A percentile compares a stretch with the other conserved stretches of the same genome.
phyloP scores from a whole-genome alignment of 2,888 invertebrate genomes.

The Leucoma salicis region DNA sequence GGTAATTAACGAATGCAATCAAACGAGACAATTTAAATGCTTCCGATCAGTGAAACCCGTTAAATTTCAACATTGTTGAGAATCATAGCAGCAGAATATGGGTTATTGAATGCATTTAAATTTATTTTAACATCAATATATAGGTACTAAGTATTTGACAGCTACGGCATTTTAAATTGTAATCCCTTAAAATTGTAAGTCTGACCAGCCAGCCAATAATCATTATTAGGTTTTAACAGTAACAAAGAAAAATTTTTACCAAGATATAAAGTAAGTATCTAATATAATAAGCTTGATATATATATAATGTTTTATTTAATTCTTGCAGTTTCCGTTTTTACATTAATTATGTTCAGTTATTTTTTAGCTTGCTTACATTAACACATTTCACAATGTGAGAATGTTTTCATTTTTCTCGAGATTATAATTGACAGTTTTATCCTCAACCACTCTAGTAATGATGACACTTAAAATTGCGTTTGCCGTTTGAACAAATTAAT shows the following conservation, averaged over 20 bases:
- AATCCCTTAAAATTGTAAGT: too few species aligned
- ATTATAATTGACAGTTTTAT: neutral
- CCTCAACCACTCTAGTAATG: neutral
- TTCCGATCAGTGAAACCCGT: constrained; percentile 57
- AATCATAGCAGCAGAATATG: constrained; percentile 7
- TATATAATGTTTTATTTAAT: constrained; percentile 4
- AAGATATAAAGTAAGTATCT: neutral
- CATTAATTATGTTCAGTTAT: neutral
- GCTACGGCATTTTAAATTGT: too few species aligned
- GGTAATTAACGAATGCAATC: constrained; percentile 57
- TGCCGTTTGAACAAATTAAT: neutral
- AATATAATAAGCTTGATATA: neutral
- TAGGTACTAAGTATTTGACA: too few species aligned
- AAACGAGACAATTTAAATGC: constrained; percentile 53
- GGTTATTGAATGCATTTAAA: neutral
- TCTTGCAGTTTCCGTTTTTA: constrained; percentile 1
- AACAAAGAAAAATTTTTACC: too few species aligned
- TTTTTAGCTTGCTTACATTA: neutral
- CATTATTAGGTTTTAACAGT: too few species aligned
- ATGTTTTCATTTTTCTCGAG: neutral
- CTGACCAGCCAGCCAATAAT: too few species aligned
- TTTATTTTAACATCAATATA: too few species aligned
- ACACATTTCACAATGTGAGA: constrained; percentile 1
- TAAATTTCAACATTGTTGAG: constrained; percentile 40
- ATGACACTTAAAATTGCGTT: neutral